These are phyloP conservation scores for Diachasma alloeum DNA, from an alignment of 1,140 invertebrate species.

Conservation along the genomic window DNA sequence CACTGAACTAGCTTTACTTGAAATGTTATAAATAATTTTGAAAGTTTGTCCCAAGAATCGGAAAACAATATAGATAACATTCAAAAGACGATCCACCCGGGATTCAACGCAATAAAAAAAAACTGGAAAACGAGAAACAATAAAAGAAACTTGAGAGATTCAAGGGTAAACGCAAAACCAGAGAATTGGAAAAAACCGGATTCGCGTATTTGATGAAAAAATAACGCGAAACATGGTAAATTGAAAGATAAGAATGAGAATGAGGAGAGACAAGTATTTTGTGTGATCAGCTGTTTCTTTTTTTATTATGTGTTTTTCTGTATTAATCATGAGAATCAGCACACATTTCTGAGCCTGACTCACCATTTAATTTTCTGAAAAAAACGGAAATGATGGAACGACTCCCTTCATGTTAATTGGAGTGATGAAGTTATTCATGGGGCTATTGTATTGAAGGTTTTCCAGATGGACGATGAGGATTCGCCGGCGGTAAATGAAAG, in stretches of 20 bases:
- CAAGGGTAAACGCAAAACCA: background rate
- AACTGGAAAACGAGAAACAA: background rate
- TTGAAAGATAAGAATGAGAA: background rate
- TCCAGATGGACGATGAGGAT: constrained; percentile 31
- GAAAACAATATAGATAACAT: no score
- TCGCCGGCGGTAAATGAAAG: constrained; percentile 15
- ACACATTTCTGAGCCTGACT: background rate
- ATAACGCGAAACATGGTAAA: background rate
- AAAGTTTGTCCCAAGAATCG: no score
- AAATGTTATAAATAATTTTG: no score
- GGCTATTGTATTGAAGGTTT: constrained; percentile 6
- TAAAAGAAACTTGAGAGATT: background rate
- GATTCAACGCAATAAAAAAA: background rate
- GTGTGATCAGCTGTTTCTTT: background rate
- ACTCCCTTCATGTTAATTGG: background rate
- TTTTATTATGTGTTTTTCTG: background rate
- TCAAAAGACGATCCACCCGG: no score
- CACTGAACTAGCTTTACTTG: no score
- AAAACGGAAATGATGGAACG: background rate
- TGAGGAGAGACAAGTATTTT: background rate
- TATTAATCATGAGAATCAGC: background rate
- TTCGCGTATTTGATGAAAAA: background rate
- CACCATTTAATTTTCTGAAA: background rate
- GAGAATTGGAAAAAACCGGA: background rate
- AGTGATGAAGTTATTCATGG: background rate